These are phyloP conservation scores for Catocala nupta DNA, from an alignment of 2,888 invertebrate genomes.

Conservation along the genomic window DNA sequence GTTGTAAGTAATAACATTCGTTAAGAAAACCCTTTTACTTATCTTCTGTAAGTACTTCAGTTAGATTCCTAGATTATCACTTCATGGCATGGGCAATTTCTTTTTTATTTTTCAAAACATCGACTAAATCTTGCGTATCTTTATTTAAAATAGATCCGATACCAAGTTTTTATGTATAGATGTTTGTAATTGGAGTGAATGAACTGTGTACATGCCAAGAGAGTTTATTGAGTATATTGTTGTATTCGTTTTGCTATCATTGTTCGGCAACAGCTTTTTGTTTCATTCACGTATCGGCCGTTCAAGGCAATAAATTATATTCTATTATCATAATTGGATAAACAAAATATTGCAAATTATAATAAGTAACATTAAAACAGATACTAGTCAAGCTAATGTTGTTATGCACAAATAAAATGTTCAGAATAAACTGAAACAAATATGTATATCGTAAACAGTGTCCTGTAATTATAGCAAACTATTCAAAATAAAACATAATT, in stretches of 20 bases:
- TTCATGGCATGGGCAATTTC: conserved; percentile 48
- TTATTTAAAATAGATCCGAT: conserved; percentile 22
- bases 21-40: conserved; percentile 65
- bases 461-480: conserved; percentile 63
- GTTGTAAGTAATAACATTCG: conserved; percentile 52
- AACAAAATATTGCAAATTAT: conserved; percentile 71
- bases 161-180: conserved; percentile 4
- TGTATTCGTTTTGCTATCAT: conserved; percentile 31
- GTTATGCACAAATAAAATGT: conserved; percentile 63
- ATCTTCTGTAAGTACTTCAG: conserved; percentile 77
- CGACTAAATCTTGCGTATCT: conserved; percentile 26
- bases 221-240: conserved; percentile 22
- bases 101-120: conserved; percentile 23
- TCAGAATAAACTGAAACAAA: conserved; percentile 60
- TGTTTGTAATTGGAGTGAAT: conserved; percentile 9
- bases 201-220: conserved; percentile 11
- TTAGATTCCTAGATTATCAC: conserved; percentile 61
- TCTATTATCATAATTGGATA: conserved; percentile 67
- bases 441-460: conserved; percentile 58
- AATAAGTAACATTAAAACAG: conserved; percentile 66
- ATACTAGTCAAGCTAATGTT: conserved; percentile 59
- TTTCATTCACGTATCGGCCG: conserved; percentile 54
- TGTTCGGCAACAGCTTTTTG: conserved; percentile 45
- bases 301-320: conserved; percentile 70
- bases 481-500: conserved; percentile 70